Evolutionary conservation across 2,113 vertebrate species (phyloP).

Genomic region (Holacanthus passer): DNA sequence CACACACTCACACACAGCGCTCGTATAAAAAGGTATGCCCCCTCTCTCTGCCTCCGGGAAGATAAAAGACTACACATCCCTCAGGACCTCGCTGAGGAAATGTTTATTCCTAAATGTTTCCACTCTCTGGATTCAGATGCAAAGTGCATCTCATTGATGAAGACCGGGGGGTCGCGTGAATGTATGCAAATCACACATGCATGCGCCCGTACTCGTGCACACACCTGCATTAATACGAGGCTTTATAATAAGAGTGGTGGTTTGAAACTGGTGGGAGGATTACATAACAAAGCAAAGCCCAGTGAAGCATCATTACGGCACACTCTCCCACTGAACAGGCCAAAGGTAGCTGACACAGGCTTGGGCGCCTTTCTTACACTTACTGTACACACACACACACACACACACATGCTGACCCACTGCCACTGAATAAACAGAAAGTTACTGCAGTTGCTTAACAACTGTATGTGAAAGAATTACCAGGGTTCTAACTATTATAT

Average conservation of each 20-base stretch:
- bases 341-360: slow-evolving; percentile 65
- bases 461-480: not conserved
- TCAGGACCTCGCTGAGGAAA: slow-evolving; percentile 39
- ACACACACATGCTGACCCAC: slow-evolving; percentile 9
- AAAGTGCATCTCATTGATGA: slow-evolving; percentile 48
- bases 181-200: not conserved
- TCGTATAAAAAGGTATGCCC: slow-evolving; percentile 40
- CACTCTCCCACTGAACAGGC: slow-evolving; percentile 68
- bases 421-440: slow-evolving; percentile 22
- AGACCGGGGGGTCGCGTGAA: not conserved
- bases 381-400: slow-evolving; percentile 21
- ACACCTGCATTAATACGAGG: slow-evolving; percentile 60
- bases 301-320: slow-evolving; percentile 67
- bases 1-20: slow-evolving; percentile 15
- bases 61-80: slow-evolving; percentile 66
- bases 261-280: slow-evolving; percentile 78
- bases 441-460: not conserved
- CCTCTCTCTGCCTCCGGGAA: slow-evolving; percentile 42
- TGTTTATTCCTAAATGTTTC: slow-evolving; percentile 51
- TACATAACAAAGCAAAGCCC: slow-evolving; percentile 71
- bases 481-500: slow-evolving; percentile 26
- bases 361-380: slow-evolving; percentile 40
- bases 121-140: slow-evolving; percentile 6
- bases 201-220: not conserved
- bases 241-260: slow-evolving; percentile 70